phyloP scores from a whole-genome alignment of 2,888 invertebrate species.

The Orchesellides sinensis region DNA sequence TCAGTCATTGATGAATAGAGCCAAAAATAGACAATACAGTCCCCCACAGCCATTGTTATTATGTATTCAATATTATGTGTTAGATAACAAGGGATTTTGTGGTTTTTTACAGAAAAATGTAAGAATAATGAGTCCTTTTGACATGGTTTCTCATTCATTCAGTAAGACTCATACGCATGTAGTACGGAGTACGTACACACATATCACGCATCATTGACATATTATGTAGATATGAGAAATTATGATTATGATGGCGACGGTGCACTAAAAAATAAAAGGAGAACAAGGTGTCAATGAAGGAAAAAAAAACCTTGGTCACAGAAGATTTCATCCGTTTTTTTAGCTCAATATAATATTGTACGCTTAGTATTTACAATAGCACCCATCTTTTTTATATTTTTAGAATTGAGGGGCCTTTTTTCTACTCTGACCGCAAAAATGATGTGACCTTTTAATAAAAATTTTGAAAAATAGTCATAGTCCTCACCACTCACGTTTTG shows the following conservation, averaged over 20 bases:
- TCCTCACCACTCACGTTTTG: neutral
- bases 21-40: no score
- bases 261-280: conserved; percentile 32
- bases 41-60: no score
- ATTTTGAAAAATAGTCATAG: neutral
- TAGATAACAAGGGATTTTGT: conserved; percentile 45
- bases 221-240: neutral
- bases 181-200: neutral
- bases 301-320: conserved; percentile 33
- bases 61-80: no score
- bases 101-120: conserved; percentile 29
- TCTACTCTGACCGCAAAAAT: neutral
- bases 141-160: conserved; percentile 18
- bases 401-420: neutral
- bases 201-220: neutral
- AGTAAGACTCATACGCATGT: neutral
- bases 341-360: no score
- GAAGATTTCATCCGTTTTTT: neutral
- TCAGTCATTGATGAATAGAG: no score
- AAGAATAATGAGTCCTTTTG: conserved; percentile 28
- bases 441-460: neutral
- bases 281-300: conserved; percentile 49
- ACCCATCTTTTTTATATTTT: no score
- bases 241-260: conserved; percentile 2
- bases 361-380: no score